Evolutionary conservation across 2,113 vertebrate species (phyloP).

Genomic region (Archocentrus centrarchus): DNA sequence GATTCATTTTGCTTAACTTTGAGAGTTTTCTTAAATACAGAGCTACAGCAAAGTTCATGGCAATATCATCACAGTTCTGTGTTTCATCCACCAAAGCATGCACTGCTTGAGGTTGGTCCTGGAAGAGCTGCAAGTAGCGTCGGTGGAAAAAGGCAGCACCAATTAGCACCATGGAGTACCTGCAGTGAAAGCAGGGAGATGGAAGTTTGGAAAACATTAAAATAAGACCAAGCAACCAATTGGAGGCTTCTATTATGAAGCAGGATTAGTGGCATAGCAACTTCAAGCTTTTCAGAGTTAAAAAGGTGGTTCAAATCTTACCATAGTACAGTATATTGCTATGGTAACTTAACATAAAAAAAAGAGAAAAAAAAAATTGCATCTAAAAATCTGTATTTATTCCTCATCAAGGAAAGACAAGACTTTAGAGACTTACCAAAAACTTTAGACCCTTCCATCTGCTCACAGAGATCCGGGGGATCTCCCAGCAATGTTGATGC

Average conservation of each 20-base stretch:
- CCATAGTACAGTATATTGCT: background rate
- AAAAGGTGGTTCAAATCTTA: background rate
- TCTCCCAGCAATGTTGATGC: background rate
- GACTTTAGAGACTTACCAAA: background rate
- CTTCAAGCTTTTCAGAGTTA: background rate
- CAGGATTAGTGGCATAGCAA: background rate
- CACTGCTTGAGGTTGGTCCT: slow-evolving; percentile 85
- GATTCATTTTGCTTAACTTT: slow-evolving; percentile 49
- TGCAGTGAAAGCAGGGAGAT: slow-evolving; percentile 26
- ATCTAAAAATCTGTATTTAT: background rate
- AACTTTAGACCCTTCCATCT: background rate
- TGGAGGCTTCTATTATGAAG: background rate
- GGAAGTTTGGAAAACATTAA: background rate
- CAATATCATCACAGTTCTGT: slow-evolving; percentile 96
- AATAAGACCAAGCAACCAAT: background rate
- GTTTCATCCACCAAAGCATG: slow-evolving; percentile 89
- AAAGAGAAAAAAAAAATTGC: background rate
- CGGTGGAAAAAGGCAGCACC: slow-evolving; percentile 92
- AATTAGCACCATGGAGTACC: slow-evolving; percentile 95
- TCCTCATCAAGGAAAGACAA: background rate
- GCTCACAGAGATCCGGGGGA: background rate
- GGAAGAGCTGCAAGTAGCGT: slow-evolving; percentile 89
- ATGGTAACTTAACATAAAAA: background rate
- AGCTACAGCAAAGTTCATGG: slow-evolving; percentile 91
- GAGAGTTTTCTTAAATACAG: slow-evolving; percentile 68